Evolutionary conservation across 2,888 invertebrate species (phyloP), one percentile per base, ranked within the genome.

Genomic region (Acrocera orbiculus): DNA sequence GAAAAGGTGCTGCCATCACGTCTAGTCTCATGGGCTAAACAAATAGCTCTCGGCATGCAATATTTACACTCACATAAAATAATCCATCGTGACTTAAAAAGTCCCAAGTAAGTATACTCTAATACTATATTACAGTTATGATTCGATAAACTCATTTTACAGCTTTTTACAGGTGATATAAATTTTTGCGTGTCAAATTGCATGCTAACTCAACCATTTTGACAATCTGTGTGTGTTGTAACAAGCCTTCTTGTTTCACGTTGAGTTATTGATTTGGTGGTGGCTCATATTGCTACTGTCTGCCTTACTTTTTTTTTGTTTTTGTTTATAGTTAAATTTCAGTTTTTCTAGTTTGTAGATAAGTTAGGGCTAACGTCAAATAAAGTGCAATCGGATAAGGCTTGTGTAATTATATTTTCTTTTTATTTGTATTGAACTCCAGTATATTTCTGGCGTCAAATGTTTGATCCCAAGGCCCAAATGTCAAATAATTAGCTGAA

Each of bases 11-110:
- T 83, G 31, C 89, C 90, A n/a, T 67, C 70, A 32, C 74, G 85
- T 51, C 73, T 93, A 35, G 74, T 90, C 27, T 77, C 79, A 40
- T 98, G 96, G 93, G 77, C 89, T 24, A 85, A 81, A 53, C 90
- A 95, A 61, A 92, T 99, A 38, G 90, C 95, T 20, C 70, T 74
- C 38, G 98, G 96, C 35, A 96, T 98, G 96, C 74, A 80, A 49
- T 96, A 96, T 60, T 69, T 98, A 36, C 98, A 98, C 59, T 70
- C 73, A 27, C 85, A 92, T 55, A 92, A 92, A 64, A 95, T 98
- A 47, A 93, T 98, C 50, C 98, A 98, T 54, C 68, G 98, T 41
- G 98, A 98, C 67, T 72, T 99, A 42, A 99, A 98, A 63, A 95
- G 95, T 53, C 96, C 96, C 29, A 98, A 98, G 95, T 95, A 71